phyloP scores from a whole-genome alignment of 2,888 invertebrate genomes.

The Drosophila testacea region DNA sequence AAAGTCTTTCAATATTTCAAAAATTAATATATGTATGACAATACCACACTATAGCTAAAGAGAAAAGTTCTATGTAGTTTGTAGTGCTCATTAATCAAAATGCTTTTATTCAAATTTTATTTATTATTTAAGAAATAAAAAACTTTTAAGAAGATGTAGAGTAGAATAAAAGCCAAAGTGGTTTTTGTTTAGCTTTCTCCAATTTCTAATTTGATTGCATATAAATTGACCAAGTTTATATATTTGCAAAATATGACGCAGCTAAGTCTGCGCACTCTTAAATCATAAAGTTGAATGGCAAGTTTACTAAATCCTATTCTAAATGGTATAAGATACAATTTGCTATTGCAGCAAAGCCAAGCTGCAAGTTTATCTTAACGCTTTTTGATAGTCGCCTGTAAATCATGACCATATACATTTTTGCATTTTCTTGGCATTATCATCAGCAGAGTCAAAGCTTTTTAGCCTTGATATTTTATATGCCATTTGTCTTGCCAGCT shows the following conservation, averaged over 20 bases:
- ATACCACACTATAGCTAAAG: neutral
- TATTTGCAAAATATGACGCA: neutral
- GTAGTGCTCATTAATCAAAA: too few species aligned
- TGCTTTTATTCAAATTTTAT: too few species aligned
- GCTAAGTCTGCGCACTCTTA: neutral
- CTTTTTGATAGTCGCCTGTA: constrained; percentile 6
- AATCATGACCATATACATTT: constrained; percentile 24
- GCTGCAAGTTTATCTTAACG: constrained; percentile 14
- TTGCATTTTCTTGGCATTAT: constrained; percentile 25
- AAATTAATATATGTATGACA: neutral
- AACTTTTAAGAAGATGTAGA: too few species aligned
- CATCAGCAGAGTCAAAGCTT: neutral
- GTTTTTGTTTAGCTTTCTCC: too few species aligned
- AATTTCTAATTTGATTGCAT: neutral
- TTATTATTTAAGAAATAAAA: too few species aligned
- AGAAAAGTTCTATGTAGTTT: too few species aligned
- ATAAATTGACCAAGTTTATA: neutral
- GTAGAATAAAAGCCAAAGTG: too few species aligned
- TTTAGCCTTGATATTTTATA: constrained; percentile 30
- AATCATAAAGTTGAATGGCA: neutral
- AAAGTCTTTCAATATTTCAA: constrained; percentile 7
- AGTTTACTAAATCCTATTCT: neutral
- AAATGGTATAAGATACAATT: neutral
- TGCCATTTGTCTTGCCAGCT: constrained; percentile 37
- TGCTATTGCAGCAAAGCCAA: neutral